Percentiles rank a stretch among this genome's conserved stretches.
Conservation (phyloP, 2,113 vertebrate genomes). For the Crypturellus undulatus region DNA sequence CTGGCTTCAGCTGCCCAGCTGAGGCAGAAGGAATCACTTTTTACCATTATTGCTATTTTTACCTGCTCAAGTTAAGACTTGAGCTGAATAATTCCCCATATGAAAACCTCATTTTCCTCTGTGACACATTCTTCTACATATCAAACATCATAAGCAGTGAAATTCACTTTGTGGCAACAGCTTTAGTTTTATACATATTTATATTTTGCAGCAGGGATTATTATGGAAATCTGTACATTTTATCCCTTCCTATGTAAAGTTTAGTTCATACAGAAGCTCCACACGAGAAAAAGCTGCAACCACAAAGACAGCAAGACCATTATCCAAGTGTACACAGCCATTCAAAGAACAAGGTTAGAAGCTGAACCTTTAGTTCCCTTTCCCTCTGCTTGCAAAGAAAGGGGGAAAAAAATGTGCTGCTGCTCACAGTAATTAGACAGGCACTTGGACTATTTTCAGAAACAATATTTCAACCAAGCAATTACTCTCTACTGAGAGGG, state of each 20-base stretch:
- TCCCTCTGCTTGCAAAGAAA: neutral
- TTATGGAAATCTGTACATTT: slow-evolving; percentile 18
- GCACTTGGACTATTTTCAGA: slow-evolving; percentile 23
- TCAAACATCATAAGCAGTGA: slow-evolving; percentile 19
- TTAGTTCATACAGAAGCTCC: neutral
- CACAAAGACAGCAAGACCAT: neutral
- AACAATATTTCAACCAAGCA: slow-evolving; percentile 1
- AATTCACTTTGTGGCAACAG: neutral
- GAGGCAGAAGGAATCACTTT: neutral
- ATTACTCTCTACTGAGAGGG: neutral
- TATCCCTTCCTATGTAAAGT: neutral
- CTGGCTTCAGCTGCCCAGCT: neutral
- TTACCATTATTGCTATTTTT: neutral
- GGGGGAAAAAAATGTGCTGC: neutral
- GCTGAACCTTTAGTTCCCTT: neutral
- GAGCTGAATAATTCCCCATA: neutral
- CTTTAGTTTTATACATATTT: slow-evolving; percentile 34
- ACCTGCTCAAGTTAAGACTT: neutral
- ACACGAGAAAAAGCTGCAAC: neutral
- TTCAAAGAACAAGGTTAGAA: neutral
- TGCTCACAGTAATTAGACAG: slow-evolving; percentile 23
- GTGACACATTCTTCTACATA: neutral
- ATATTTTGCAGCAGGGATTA: slow-evolving; percentile 9
- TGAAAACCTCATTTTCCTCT: slow-evolving; percentile 10
- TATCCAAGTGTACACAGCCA: neutral